Percentiles rank a stretch among this genome's conserved stretches.
These are phyloP conservation scores for Varanus salvator DNA, from an alignment of 2,113 vertebrate genomes.

Conservation along the genomic window DNA sequence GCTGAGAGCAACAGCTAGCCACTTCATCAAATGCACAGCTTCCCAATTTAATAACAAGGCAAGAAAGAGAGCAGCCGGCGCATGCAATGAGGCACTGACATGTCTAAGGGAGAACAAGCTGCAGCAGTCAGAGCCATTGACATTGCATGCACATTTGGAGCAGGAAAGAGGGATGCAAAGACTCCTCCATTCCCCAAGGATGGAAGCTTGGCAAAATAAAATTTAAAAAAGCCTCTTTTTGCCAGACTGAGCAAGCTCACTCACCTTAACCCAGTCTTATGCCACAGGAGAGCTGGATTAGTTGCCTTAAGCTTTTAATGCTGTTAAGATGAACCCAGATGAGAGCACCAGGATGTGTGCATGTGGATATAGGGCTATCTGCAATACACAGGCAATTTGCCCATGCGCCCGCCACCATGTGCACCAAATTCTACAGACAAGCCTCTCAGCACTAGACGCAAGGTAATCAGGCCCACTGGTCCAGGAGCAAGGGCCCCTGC, in stretches of 20 bases:
- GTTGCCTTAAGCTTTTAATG: conserved; percentile 28
- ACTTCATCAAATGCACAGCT: not conserved
- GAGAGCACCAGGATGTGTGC: not conserved
- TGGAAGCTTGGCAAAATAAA: not conserved
- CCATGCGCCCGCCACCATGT: no score
- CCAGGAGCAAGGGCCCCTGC: not conserved
- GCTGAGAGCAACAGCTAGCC: not conserved
- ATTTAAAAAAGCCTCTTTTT: not conserved
- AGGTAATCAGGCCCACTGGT: not conserved
- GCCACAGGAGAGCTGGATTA: not conserved
- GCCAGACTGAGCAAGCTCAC: not conserved
- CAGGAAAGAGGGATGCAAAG: not conserved
- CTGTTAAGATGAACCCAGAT: conserved; percentile 20
- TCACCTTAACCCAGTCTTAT: not conserved
- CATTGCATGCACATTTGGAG: not conserved
- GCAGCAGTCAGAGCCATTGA: not conserved
- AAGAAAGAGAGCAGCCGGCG: not conserved
- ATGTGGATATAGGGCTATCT: not conserved
- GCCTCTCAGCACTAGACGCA: not conserved
- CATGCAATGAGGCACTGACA: not conserved
- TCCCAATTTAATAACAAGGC: not conserved
- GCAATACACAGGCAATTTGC: not conserved
- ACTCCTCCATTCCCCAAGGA: not conserved
- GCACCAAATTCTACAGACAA: not conserved
- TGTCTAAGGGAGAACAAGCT: not conserved